phyloP scores from a whole-genome alignment of 2,888 invertebrate species.

The Homarus gammarus region DNA sequence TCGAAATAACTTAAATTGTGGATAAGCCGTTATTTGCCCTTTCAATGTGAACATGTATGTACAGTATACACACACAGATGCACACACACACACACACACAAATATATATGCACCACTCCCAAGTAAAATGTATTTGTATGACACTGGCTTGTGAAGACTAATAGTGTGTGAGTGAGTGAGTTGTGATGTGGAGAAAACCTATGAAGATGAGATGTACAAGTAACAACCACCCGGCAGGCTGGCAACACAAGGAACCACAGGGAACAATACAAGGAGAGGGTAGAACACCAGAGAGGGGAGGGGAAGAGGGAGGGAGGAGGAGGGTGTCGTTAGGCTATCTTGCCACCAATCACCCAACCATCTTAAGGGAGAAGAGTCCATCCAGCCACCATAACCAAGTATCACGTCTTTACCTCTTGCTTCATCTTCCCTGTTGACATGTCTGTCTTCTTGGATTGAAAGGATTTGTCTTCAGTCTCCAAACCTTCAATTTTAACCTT shows the following conservation, averaged over 20 bases:
- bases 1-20: not conserved
- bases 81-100: constrained; percentile 13
- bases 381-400: constrained; percentile 34
- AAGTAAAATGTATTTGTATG: not conserved
- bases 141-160: not conserved
- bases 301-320: not conserved
- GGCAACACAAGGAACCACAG: not conserved
- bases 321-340: not conserved
- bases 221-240: not conserved
- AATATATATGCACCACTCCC: not conserved
- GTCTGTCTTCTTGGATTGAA: constrained; percentile 27
- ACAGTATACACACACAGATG: constrained; percentile 17
- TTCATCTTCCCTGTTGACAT: constrained; percentile 1
- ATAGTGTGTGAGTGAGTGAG: not conserved
- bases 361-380: not conserved
- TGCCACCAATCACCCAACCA: constrained; percentile 2
- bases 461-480: constrained; percentile 18
- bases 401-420: constrained; percentile 66
- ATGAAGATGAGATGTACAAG: not conserved
- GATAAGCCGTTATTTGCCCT: not conserved
- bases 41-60: not conserved
- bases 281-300: not conserved
- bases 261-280: not conserved
- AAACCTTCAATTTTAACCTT: constrained; percentile 53
- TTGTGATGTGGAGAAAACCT: not conserved